Evolutionary conservation across 23 tunicate species (phyloP).

Genomic region (Ascidia mentula): DNA sequence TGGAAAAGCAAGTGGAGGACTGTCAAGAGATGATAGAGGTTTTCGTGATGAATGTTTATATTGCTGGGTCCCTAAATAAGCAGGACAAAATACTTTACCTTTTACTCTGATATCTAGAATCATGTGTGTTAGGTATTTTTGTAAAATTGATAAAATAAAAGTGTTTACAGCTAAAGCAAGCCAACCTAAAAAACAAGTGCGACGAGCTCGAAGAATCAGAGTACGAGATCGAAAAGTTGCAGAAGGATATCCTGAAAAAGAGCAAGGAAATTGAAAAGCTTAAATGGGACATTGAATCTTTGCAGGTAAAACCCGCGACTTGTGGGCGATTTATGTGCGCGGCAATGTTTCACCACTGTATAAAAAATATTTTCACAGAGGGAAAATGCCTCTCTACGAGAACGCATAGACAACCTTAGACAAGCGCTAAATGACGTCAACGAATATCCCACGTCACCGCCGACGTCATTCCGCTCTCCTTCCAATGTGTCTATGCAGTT

Average conservation of each 20-base stretch:
- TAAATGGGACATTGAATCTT: constrained; percentile 44
- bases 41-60: neutral
- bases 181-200: constrained; percentile 28
- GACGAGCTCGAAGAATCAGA: constrained; percentile 41
- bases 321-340: too few relatives aligned
- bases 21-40: constrained; percentile 55
- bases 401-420: constrained; percentile 51
- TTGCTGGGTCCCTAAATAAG: too few relatives aligned
- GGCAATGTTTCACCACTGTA: too few relatives aligned
- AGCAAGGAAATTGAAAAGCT: constrained; percentile 37
- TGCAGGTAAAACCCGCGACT: constrained; percentile 34
- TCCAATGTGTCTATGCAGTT: constrained; percentile 12
- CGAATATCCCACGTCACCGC: constrained; percentile 27
- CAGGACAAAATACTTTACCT: too few relatives aligned
- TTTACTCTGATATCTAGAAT: too few relatives aligned
- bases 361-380: constrained; percentile 27
- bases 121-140: too few relatives aligned
- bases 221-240: constrained; percentile 49
- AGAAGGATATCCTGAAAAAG: constrained; percentile 44
- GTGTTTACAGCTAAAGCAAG: constrained; percentile 38
- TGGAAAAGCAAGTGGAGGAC: constrained; percentile 41
- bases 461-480: constrained; percentile 46
- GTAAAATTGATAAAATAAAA: too few relatives aligned
- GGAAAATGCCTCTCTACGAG: constrained; percentile 47
- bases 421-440: constrained; percentile 30